Conservation (phyloP, 2,113 vertebrate species). For the Mobula hypostoma region DNA sequence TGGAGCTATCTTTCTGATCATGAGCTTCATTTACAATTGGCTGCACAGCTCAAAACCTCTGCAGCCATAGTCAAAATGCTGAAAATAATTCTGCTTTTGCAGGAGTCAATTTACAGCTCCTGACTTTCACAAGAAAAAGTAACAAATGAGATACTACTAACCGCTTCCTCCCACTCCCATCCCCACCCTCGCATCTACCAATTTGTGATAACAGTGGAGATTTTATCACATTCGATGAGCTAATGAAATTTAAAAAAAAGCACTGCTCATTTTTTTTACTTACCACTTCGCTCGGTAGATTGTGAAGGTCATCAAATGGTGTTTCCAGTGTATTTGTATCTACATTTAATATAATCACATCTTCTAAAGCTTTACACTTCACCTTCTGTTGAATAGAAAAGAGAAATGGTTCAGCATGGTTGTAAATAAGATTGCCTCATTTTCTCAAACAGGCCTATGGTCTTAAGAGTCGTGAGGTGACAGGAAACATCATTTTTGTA, state of each 20-base stretch:
- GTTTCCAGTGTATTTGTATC: conserved; percentile 92
- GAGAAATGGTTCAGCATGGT: conserved; percentile 28
- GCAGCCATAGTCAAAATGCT: conserved; percentile 8
- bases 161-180: no score
- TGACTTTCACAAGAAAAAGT: neutral
- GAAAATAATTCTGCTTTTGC: neutral
- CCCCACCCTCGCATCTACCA: neutral
- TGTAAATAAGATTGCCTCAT: neutral
- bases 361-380: conserved; percentile 80
- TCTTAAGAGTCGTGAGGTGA: neutral
- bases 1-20: conserved; percentile 64
- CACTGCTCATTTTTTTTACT: conserved; percentile 49
- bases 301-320: conserved; percentile 83
- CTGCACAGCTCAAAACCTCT: neutral
- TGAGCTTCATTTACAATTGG: neutral
- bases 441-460: neutral
- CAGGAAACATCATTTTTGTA: neutral
- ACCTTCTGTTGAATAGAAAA: conserved; percentile 66
- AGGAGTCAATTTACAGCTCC: conserved; percentile 10
- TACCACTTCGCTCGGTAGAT: conserved; percentile 88
- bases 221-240: neutral
- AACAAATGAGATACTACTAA: neutral
- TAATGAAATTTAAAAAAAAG: conserved; percentile 38
- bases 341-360: conserved; percentile 89
- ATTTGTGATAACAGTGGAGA: neutral